Percentiles rank a stretch among this genome's conserved stretches.
Conservation (phyloP, 2,888 invertebrate species). For the Agrotis puta region DNA sequence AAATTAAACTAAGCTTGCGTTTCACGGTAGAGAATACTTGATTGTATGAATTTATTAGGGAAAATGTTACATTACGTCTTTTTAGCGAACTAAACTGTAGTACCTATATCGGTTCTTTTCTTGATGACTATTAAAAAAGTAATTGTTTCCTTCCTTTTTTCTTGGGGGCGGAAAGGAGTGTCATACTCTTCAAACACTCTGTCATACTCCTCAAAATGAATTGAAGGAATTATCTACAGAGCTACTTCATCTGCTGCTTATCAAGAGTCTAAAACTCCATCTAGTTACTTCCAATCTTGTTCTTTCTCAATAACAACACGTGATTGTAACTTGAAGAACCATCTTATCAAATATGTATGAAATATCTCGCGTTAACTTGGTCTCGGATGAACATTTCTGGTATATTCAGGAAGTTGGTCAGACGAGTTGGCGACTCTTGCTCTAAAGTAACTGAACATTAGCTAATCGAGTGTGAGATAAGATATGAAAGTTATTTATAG, state of each 20-base stretch:
- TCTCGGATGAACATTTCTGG: not conserved
- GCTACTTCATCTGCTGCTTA: not conserved
- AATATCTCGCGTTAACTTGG: not conserved
- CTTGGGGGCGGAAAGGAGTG: no score
- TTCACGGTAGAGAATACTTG: not conserved
- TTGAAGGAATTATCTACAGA: not conserved
- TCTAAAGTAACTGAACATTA: constrained; percentile 23
- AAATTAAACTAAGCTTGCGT: not conserved
- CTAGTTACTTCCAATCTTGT: not conserved
- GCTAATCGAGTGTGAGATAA: constrained; percentile 25
- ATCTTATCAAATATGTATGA: constrained; percentile 19
- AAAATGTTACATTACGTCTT: no score
- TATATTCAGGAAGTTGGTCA: constrained; percentile 6
- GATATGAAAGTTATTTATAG: constrained; percentile 18
- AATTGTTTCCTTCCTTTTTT: no score
- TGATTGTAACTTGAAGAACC: not conserved
- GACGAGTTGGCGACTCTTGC: constrained; percentile 9
- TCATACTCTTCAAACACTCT: no score
- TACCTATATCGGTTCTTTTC: no score
- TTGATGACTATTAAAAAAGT: no score
- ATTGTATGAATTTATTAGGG: not conserved
- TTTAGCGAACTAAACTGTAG: no score
- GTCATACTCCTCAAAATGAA: no score
- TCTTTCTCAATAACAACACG: not conserved
- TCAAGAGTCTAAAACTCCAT: not conserved